Base-by-base conservation (phyloP, 2,113 vertebrate species). In the Salvelinus namaycush region DNA sequence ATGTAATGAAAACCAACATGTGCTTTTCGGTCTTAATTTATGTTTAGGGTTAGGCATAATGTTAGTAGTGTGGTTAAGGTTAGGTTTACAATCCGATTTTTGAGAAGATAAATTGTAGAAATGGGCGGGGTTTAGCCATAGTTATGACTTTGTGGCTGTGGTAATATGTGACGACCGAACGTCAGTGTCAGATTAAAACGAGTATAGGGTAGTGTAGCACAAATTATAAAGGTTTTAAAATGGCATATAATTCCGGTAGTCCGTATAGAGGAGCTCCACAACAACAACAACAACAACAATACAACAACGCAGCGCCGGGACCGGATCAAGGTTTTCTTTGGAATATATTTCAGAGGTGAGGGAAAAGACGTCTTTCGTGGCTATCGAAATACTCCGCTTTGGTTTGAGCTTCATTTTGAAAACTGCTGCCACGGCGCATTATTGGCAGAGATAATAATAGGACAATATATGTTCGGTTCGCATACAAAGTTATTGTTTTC, bases 341-440 rank as follows among this genome's bases (percentile, higher is more conserved):
- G 94, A 94, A 92, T 87, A 94, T 94, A 88, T 94, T 94, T 74
- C 94, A 94, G 87, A 92, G 93, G 93, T 94, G 80, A 93, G 93
- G 82, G 64, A 59, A 31, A 12, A 20, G 59, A 75, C 0, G 71
- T 68, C 31, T 72, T 59, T 69, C 29, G 64, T 59, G 29, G 24
- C 67, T 73, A 60, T 16, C 49, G 14, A 54, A 51, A 29, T 79
- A 68, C 16, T 77, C 76, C 70, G 83, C 74, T 73, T 66, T 77
- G 75, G 67, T 67, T 22, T 12, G 26, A 67, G 27, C 62, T 67
- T 18, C 39, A 22, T 9, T 65, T 74, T 66, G 18, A 72, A 74
- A 77, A 74, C 79, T 72, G 86, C 81, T 34, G 82, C 62, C 72
- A 76, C 69, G 16, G 16, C 51, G 51, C n/a, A 24, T 62, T 24